Percentiles rank a stretch among this genome's conserved stretches.
Evolutionary conservation across 2,797 vertebrate genomes (phyloP).

Genomic region (Danio choprae): DNA sequence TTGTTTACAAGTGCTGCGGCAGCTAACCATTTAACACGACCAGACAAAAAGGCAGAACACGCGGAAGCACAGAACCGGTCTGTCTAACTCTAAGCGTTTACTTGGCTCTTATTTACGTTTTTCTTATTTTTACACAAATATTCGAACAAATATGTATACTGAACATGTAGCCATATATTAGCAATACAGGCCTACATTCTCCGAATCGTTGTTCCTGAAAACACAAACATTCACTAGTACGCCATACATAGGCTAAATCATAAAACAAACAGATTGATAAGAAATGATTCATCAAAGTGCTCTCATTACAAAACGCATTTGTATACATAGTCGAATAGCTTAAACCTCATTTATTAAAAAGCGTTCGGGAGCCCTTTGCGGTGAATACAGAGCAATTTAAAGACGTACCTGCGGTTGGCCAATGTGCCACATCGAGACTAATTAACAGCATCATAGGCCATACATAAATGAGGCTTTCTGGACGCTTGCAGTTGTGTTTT

Average conservation of each 20-base stretch:
- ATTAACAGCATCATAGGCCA: not conserved
- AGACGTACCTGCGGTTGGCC: not conserved
- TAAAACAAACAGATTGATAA: too few species aligned
- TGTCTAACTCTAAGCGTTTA: not conserved
- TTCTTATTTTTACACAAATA: not conserved
- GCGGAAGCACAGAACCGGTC: not conserved
- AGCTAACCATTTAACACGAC: slow-evolving; percentile 4
- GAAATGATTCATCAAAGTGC: not conserved
- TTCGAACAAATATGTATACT: not conserved
- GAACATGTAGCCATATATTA: not conserved
- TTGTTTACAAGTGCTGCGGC: slow-evolving; percentile 20
- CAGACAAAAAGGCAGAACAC: not conserved
- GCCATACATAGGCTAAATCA: not conserved
- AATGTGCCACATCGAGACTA: slow-evolving; percentile 5
- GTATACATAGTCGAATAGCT: not conserved
- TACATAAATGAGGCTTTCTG: slow-evolving; percentile 14
- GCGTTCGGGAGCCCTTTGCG: not conserved
- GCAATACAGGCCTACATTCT: not conserved
- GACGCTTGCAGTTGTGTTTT: slow-evolving; percentile 13
- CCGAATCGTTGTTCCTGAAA: not conserved
- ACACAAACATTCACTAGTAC: not conserved
- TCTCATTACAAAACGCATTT: not conserved
- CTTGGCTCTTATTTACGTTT: not conserved
- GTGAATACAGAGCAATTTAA: not conserved
- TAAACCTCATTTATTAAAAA: not conserved